These are phyloP conservation scores for Amorpha juglandis DNA, from an alignment of 2,888 invertebrate genomes.

Conservation along the genomic window DNA sequence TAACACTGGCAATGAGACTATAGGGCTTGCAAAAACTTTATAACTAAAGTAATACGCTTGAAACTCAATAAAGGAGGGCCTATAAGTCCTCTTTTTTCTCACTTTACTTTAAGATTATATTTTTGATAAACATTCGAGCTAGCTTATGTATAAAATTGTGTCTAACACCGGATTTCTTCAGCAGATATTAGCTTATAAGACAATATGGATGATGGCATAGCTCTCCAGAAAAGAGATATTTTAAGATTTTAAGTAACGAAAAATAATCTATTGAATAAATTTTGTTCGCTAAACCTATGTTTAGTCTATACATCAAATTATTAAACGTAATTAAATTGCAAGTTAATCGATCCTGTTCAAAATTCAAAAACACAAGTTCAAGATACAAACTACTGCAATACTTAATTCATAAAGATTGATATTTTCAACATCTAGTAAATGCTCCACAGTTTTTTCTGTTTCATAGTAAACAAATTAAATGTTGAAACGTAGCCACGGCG, in stretches of 20 bases:
- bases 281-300: too few species aligned
- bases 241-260: too few species aligned
- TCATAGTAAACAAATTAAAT: neutral
- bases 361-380: too few species aligned
- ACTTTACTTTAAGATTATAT: neutral
- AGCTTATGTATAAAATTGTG: neutral
- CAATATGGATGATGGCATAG: neutral
- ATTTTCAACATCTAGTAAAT: too few species aligned
- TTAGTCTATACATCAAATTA: too few species aligned
- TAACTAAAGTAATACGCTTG: slow-evolving; percentile 46
- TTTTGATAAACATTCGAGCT: neutral
- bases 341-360: too few species aligned
- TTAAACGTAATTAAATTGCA: too few species aligned
- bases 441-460: neutral
- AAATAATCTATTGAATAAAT: too few species aligned
- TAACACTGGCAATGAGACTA: slow-evolving; percentile 45
- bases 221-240: neutral
- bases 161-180: neutral
- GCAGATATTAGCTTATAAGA: neutral
- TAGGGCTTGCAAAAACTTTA: slow-evolving; percentile 42
- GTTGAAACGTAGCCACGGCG: neutral
- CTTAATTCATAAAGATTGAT: too few species aligned
- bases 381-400: too few species aligned
- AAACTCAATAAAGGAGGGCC: slow-evolving; percentile 50
- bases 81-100: slow-evolving; percentile 30